Evolutionary conservation across 1,140 invertebrate species (phyloP), one percentile per base, ranked within the genome.

Genomic region (Temnothorax nylanderi): DNA sequence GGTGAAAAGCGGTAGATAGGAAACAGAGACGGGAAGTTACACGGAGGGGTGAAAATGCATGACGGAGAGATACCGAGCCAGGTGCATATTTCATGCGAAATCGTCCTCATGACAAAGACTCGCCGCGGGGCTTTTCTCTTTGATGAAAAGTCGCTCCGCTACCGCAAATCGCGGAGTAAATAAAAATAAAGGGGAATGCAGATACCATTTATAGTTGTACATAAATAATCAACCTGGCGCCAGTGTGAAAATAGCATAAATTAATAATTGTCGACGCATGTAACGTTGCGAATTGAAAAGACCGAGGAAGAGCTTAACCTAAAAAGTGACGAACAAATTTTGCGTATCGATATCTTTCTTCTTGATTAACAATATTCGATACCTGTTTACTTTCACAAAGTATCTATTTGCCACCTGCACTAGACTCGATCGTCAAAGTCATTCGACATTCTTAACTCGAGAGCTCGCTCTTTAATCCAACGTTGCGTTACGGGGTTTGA

Each of bases 31-130:
- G 11, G 6, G 11, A 47, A 71, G 47, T 74, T 75, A 47, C 32
- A 44, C 67, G n/a, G 3, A n/a, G 78, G 49, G 18, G 21, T 18
- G 34, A 47, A 86, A 81, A 49, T 51, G 60, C 74, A 51, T 16
- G 75, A 34, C 21, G 67, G 41, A 76, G 72, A 80, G 51, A 76
- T 58, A 58, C 44, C 26, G 56, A 34, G 26, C 34, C 74, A 21
- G 26, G 26, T 90, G 76, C 75, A 90, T 90, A 90, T 90, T 90
- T 90, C 78, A 90, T 90, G 89, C n/a, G 76, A 90, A 90, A 90
- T 88, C 71, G 89, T 81, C 86, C 72, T 88, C 74, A 21, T 71
- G 82, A 76, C 51, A 13, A 41, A 47, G 54, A 44, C 54, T 67
- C 37, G 85, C 85, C 76, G 89, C 85, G 47, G 78, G n/a, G 37